These are phyloP conservation scores for Colossoma macropomum DNA, from an alignment of 2,113 vertebrate species.

Conservation along the genomic window DNA sequence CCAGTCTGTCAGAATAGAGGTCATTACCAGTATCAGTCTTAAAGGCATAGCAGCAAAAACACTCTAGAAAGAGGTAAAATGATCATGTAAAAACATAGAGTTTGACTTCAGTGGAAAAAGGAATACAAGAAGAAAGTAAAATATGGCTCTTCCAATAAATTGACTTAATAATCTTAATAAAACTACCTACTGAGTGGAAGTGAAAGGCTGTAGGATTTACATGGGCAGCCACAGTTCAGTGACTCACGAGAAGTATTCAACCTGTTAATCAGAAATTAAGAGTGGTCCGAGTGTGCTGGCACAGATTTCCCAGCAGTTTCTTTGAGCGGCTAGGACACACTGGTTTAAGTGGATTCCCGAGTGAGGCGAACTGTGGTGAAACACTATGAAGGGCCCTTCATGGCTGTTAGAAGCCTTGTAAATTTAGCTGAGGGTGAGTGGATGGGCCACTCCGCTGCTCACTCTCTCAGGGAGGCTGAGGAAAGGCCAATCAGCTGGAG, in stretches of 20 bases:
- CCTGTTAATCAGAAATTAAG: not conserved
- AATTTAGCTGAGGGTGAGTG: conserved; percentile 37
- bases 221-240: not conserved
- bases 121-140: no score
- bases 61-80: no score
- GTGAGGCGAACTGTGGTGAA: conserved; percentile 31
- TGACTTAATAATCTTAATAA: no score
- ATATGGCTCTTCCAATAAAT: no score
- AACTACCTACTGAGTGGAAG: no score
- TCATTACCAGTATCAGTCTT: no score
- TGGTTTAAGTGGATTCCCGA: conserved; percentile 17
- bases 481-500: conserved; percentile 7
- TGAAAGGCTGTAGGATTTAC: no score
- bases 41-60: no score
- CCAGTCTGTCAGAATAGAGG: no score
- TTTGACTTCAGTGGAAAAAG: no score
- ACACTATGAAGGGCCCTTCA: conserved; percentile 35
- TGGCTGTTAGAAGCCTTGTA: conserved; percentile 27
- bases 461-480: conserved; percentile 3
- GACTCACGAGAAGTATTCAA: not conserved
- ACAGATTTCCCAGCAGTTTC: not conserved
- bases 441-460: not conserved
- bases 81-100: no score
- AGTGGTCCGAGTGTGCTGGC: not conserved
- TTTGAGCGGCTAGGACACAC: conserved; percentile 15